These are phyloP conservation scores for Drosophila kanapiae DNA, from an alignment of 1,140 invertebrate species.

Conservation along the genomic window DNA sequence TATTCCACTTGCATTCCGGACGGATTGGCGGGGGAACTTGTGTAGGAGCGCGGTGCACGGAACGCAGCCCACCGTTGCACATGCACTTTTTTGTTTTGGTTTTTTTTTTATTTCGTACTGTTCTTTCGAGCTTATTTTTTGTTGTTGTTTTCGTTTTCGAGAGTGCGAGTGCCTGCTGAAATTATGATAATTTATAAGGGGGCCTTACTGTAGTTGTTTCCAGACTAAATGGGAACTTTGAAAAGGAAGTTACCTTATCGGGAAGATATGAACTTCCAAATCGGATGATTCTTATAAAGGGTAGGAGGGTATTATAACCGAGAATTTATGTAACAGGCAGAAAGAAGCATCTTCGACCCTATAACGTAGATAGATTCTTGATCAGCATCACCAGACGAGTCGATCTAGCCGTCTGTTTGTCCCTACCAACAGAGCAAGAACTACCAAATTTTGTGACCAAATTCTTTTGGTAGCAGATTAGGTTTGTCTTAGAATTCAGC, in stretches of 20 bases:
- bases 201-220: background rate
- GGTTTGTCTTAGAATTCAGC: too few relatives aligned
- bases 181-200: slow-evolving; percentile 64
- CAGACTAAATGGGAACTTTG: background rate
- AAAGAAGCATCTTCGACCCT: too few relatives aligned
- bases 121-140: slow-evolving; percentile 39
- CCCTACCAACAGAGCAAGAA: too few relatives aligned
- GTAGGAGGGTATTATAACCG: too few relatives aligned
- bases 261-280: too few relatives aligned
- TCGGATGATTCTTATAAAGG: too few relatives aligned
- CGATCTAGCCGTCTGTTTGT: too few relatives aligned
- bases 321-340: too few relatives aligned
- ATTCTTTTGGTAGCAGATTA: too few relatives aligned
- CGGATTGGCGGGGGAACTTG: slow-evolving; percentile 19
- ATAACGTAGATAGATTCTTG: too few relatives aligned
- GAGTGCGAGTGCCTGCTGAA: slow-evolving; percentile 60
- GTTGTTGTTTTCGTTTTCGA: slow-evolving; percentile 51
- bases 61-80: slow-evolving; percentile 71
- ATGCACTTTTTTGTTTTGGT: slow-evolving; percentile 69
- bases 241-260: background rate
- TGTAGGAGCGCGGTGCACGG: slow-evolving; percentile 16
- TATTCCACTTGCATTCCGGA: slow-evolving; percentile 31
- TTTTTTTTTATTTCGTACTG: slow-evolving; percentile 20
- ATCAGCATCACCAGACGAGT: too few relatives aligned
- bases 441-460: too few relatives aligned